Conservation (phyloP, 1,140 invertebrate genomes). For the Aphelinus certus region DNA sequence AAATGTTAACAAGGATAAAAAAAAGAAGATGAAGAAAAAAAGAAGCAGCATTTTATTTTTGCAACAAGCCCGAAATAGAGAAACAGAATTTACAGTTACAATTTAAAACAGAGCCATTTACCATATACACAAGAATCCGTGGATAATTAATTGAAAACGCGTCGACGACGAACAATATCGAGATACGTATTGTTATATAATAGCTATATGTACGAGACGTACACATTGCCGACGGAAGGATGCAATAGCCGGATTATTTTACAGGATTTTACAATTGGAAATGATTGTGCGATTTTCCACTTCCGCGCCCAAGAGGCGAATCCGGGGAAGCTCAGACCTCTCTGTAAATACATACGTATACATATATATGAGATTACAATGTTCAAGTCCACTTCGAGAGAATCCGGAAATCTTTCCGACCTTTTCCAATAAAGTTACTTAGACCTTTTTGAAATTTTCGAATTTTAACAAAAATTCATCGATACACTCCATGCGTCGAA, state of each 20-base stretch:
- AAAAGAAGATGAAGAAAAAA: background rate
- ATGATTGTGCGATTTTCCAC: conserved; percentile 26
- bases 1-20: conserved; percentile 53
- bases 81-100: conserved; percentile 36
- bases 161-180: conserved; percentile 22
- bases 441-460: conserved; percentile 22
- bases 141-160: conserved; percentile 19
- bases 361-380: conserved; percentile 1
- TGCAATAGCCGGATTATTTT: background rate
- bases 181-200: conserved; percentile 30
- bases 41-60: conserved; percentile 39
- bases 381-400: conserved; percentile 18
- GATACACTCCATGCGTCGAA: conserved; percentile 14
- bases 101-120: conserved; percentile 32
- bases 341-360: conserved; percentile 6
- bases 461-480: conserved; percentile 12
- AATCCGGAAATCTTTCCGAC: conserved; percentile 10
- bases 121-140: conserved; percentile 22
- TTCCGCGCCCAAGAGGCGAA: conserved; percentile 2
- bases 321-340: too few relatives aligned
- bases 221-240: background rate
- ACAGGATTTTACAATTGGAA: conserved; percentile 8
- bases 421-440: conserved; percentile 4
- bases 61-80: conserved; percentile 37
- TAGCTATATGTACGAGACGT: conserved; percentile 13